Percentiles rank a stretch among this genome's conserved stretches.
Evolutionary conservation across 1,140 invertebrate genomes (phyloP).

Genomic region (Glossosoma conforme): DNA sequence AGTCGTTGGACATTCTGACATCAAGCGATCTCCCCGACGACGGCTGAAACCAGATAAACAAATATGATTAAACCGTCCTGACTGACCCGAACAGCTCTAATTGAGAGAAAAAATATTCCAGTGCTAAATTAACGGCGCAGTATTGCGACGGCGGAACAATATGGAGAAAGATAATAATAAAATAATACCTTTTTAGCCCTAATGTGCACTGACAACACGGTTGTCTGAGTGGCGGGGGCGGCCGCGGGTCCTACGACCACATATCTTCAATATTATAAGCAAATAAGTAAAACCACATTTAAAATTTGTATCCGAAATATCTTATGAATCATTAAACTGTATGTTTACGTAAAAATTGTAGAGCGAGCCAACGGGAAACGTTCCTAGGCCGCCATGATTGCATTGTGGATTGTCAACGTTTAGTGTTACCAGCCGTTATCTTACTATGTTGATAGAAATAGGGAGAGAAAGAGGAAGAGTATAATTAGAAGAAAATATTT

Average conservation of each 20-base stretch:
- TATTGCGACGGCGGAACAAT: slow-evolving; percentile 7
- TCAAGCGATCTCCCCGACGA: slow-evolving; percentile 11
- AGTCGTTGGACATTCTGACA: slow-evolving; percentile 55
- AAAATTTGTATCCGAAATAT: slow-evolving; percentile 28
- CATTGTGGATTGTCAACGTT: slow-evolving; percentile 53
- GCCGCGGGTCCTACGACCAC: slow-evolving; percentile 13
- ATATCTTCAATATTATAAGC: slow-evolving; percentile 17
- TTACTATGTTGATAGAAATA: too few species aligned
- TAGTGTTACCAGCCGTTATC: slow-evolving; percentile 45
- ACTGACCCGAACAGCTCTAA: background rate
- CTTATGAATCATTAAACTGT: slow-evolving; percentile 42
- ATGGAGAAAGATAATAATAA: slow-evolving; percentile 11
- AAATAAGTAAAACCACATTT: slow-evolving; percentile 21
- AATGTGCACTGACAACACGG: slow-evolving; percentile 21
- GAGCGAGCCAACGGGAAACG: slow-evolving; percentile 52
- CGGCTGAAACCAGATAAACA: slow-evolving; percentile 20
- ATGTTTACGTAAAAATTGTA: slow-evolving; percentile 53
- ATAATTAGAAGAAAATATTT: too few species aligned
- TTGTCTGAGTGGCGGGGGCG: slow-evolving; percentile 9
- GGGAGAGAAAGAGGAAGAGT: too few species aligned
- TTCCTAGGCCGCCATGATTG: slow-evolving; percentile 52
- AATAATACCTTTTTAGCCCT: slow-evolving; percentile 23
- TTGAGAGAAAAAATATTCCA: background rate
- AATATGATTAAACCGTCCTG: background rate
- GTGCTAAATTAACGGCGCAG: background rate